Base-by-base conservation (phyloP, 2,888 invertebrate species). In the Lasius fuliginosus region DNA sequence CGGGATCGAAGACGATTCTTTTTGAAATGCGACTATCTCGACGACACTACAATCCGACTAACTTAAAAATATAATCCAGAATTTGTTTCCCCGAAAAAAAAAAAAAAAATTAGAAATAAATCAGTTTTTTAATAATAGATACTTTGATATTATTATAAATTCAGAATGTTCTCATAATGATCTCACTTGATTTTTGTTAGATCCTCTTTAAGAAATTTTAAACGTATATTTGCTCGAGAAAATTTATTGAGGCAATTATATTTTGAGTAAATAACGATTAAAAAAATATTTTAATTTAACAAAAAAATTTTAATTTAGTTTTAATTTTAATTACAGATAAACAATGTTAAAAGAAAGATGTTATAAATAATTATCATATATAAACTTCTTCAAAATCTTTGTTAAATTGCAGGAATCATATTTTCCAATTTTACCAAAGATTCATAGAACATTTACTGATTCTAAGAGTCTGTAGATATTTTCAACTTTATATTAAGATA, bases 1-100 rank as follows among this genome's bases (percentile, higher is more conserved):
- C 95, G 92, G 89, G 84, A 88, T 56, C 23, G 65, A 87, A 88
- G 27, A 81, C 11, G 2, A 68, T 58, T 18, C 30, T 42, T 12
- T 56, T 67, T 77, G 23, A 77, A 65, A 77, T 42, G 18, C 23
- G 53, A 75, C 46, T 15, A 4, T 65, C 8, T 49, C 27, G 36
- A 42, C 18, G 23, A 40, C 36, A 11, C 15, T 73, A 36, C 9
- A 23, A 23, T 15, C 27, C 49, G 15, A 23, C 23, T 49, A 62
- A 62, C 3, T 40, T 8, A 3, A 30, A 42, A 18, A 18, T 62
- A 62, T 18, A 33, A 33, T 27, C 5, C 27, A 58, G 8, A 33
- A 33, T 62, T 30, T 56, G 23, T 62, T 62, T 12, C 27, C 40
- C 1, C 40, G 4, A 6, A 56, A 12, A 60, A 42, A 74, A 6